Percentiles rank a stretch among this genome's conserved stretches.
Conservation (phyloP, 2,113 vertebrate genomes). For the Perca flavescens region DNA sequence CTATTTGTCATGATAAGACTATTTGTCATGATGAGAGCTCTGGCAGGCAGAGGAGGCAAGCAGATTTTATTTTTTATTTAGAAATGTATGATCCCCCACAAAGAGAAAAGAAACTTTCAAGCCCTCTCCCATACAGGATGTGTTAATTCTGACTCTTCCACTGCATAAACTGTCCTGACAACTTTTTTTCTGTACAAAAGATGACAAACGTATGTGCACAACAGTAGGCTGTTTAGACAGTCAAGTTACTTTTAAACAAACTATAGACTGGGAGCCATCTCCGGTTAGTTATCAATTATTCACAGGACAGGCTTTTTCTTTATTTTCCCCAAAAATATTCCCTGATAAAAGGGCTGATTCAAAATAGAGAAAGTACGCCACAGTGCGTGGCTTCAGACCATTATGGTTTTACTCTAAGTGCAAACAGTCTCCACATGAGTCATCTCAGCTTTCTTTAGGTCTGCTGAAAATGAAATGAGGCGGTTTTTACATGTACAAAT, state of each 20-base stretch:
- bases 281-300: constrained; percentile 68
- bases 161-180: background rate
- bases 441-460: constrained; percentile 51
- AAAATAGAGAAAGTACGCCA: constrained; percentile 28
- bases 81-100: background rate
- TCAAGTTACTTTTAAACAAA: constrained; percentile 39
- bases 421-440: constrained; percentile 59
- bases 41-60: constrained; percentile 23
- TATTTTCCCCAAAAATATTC: constrained; percentile 46
- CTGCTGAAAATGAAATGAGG: constrained; percentile 53
- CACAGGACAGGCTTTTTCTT: constrained; percentile 57
- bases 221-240: background rate
- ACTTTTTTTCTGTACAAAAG: background rate
- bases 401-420: constrained; percentile 56
- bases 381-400: constrained; percentile 31
- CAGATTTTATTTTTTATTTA: background rate
- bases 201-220: constrained; percentile 14
- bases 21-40: constrained; percentile 53
- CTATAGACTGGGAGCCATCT: constrained; percentile 40
- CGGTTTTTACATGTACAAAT: constrained; percentile 36
- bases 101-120: constrained; percentile 21
- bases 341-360: constrained; percentile 61
- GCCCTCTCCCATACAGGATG: background rate
- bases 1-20: constrained; percentile 52
- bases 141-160: background rate